These are phyloP conservation scores for Pygoscelis adeliae DNA, from an alignment of 2,113 vertebrate genomes.

Conservation along the genomic window DNA sequence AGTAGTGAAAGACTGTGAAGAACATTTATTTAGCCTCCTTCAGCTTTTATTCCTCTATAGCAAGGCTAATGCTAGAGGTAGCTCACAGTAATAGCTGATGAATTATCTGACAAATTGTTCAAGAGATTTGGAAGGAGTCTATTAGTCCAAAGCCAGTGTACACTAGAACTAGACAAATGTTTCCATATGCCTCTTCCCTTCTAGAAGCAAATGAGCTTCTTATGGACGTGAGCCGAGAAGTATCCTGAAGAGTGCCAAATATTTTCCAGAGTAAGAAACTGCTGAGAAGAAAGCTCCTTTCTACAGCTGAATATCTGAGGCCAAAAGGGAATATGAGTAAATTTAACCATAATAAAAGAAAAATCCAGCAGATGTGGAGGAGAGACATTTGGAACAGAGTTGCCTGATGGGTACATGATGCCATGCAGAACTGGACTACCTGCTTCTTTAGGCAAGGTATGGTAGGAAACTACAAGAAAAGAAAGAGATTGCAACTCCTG, in stretches of 20 bases:
- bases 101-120: slow-evolving; percentile 7
- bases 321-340: background rate
- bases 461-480: background rate
- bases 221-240: slow-evolving; percentile 7
- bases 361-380: background rate
- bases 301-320: background rate
- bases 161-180: background rate
- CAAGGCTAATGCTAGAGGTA: background rate
- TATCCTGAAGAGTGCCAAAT: background rate
- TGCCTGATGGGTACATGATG: too few species aligned
- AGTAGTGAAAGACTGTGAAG: background rate
- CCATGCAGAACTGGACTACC: background rate
- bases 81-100: background rate
- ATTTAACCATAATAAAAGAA: background rate
- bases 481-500: background rate
- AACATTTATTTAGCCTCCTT: background rate
- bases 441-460: background rate
- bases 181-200: background rate
- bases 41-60: background rate
- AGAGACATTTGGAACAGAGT: background rate
- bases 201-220: background rate
- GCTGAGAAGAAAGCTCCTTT: background rate
- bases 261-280: slow-evolving; percentile 29
- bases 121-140: background rate
- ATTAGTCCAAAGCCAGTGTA: background rate